These are phyloP conservation scores for Brachyhypopomus gauderio DNA, from an alignment of 2,113 vertebrate genomes.

Conservation along the genomic window DNA sequence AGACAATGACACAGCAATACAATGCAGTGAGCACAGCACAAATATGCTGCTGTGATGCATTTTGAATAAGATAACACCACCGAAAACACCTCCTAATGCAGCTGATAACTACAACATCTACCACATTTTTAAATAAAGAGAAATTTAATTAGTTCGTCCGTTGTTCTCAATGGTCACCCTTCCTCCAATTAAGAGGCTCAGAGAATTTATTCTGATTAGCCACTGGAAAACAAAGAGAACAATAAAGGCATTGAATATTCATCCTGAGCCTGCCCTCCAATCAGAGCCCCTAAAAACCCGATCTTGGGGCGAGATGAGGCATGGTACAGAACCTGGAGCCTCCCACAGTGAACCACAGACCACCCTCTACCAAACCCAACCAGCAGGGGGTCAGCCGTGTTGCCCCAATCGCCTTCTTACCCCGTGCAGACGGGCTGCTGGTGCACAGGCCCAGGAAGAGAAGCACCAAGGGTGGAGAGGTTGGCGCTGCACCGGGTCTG, in stretches of 20 bases:
- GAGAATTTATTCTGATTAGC: constrained; percentile 25
- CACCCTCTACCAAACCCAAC: constrained; percentile 37
- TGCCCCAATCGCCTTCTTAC: not conserved
- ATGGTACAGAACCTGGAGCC: not conserved
- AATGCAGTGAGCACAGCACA: constrained; percentile 49
- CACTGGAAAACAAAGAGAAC: constrained; percentile 13
- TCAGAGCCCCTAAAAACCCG: constrained; percentile 13
- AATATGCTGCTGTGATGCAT: constrained; percentile 46
- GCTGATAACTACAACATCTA: constrained; percentile 52
- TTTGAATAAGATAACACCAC: constrained; percentile 47
- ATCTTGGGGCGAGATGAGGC: constrained; percentile 23
- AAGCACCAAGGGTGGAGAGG: not conserved
- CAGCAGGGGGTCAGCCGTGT: constrained; percentile 28
- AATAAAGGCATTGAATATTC: constrained; percentile 19
- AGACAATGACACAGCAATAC: constrained; percentile 49
- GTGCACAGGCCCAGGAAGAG: constrained; percentile 1
- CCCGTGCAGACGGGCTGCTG: not conserved
- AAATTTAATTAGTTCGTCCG: not conserved
- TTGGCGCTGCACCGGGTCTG: not conserved
- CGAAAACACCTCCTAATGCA: constrained; percentile 32
- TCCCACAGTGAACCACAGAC: constrained; percentile 27
- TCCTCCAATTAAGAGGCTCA: not conserved
- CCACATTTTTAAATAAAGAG: constrained; percentile 38
- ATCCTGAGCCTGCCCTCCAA: constrained; percentile 22
- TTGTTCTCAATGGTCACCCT: not conserved